phyloP scores from a whole-genome alignment of 1,140 invertebrate genomes.

The Aethina tumida region DNA sequence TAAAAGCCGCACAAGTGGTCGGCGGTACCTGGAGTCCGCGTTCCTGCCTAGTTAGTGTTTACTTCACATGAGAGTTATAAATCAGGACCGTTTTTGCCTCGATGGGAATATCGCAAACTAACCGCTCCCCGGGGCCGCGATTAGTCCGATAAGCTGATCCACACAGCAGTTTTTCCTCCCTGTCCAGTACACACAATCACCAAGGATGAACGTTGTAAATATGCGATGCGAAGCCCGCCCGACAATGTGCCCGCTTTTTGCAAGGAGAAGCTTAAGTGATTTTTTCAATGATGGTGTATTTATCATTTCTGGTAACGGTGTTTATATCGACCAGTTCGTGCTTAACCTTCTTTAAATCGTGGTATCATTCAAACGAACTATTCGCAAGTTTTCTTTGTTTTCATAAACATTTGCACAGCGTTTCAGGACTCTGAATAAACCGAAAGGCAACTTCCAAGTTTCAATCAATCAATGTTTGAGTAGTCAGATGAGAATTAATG shows the following conservation, averaged over 20 bases:
- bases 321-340: no score
- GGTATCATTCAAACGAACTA: no score
- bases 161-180: conserved; percentile 6
- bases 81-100: conserved; percentile 27
- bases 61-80: conserved; percentile 26
- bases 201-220: conserved; percentile 11
- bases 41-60: conserved; percentile 22
- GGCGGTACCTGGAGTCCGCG: conserved; percentile 7
- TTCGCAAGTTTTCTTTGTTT: no score
- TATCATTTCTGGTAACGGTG: no score
- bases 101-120: conserved; percentile 27
- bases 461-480: no score
- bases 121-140: conserved; percentile 28
- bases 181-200: conserved; percentile 14
- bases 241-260: background rate
- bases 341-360: no score
- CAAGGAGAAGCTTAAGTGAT: background rate
- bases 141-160: conserved; percentile 28
- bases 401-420: no score
- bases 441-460: no score
- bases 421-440: no score
- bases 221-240: conserved; percentile 7
- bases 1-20: conserved; percentile 6
- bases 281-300: no score
- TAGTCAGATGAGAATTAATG: no score